Evolutionary conservation across 2,888 invertebrate species (phyloP).

Genomic region (Hyppa rectilinea): DNA sequence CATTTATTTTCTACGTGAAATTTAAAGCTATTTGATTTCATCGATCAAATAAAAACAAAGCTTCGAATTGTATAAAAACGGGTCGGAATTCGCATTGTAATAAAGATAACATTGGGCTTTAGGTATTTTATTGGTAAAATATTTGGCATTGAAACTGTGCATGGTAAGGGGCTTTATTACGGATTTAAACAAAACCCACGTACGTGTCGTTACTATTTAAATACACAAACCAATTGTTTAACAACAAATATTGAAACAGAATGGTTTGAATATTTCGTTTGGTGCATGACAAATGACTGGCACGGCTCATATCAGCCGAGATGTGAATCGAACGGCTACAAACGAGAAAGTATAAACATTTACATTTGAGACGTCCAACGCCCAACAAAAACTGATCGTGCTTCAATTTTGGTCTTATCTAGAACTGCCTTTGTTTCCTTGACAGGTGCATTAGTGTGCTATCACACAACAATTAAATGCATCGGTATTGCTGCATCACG

Average conservation of each 20-base stretch:
- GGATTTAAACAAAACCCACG: constrained; percentile 25
- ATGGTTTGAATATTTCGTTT: constrained; percentile 64
- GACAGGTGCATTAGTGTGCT: constrained; percentile 90
- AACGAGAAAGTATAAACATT: constrained; percentile 89
- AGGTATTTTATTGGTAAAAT: constrained; percentile 39
- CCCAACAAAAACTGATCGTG: constrained; percentile 80
- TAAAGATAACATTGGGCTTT: constrained; percentile 53
- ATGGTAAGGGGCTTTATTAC: constrained; percentile 7
- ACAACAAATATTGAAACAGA: constrained; percentile 55
- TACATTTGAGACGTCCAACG: constrained; percentile 83
- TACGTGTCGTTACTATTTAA: constrained; percentile 16
- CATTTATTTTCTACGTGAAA: constrained; percentile 9
- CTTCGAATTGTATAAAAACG: constrained; percentile 31
- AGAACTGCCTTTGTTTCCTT: constrained; percentile 87
- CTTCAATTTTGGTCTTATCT: constrained; percentile 89
- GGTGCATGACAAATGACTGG: constrained; percentile 87
- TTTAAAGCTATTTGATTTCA: constrained; percentile 29
- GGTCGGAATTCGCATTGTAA: constrained; percentile 31
- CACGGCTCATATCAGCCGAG: constrained; percentile 79
- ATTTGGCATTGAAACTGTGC: constrained; percentile 41
- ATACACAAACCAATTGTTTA: constrained; percentile 35
- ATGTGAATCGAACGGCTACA: constrained; percentile 82
- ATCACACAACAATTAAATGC: constrained; percentile 90
- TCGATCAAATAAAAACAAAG: constrained; percentile 45
- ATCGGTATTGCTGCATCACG: constrained; percentile 85